phyloP scores from a whole-genome alignment of 2,797 vertebrate genomes.

The Apodemus agrarius region DNA sequence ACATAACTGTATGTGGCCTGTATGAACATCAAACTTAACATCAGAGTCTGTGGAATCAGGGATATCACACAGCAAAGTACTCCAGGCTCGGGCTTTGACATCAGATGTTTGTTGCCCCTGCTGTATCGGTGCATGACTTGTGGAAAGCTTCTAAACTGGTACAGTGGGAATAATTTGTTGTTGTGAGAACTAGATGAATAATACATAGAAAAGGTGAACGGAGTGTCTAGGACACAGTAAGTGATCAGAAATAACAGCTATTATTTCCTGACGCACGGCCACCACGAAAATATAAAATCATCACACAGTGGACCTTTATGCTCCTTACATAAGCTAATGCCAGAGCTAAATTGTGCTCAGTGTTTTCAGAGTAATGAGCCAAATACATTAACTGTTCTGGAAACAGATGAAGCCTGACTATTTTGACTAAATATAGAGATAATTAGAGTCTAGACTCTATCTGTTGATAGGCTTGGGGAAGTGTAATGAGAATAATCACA shows the following conservation, averaged over 20 bases:
- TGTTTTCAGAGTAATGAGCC: conserved; percentile 67
- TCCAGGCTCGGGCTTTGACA: conserved; percentile 45
- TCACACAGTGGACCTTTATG: conserved; percentile 49
- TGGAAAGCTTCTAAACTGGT: conserved; percentile 2
- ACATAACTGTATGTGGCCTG: background rate
- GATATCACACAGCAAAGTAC: background rate
- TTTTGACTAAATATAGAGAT: conserved; percentile 81
- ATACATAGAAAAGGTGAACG: conserved; percentile 62
- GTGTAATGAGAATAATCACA: conserved; percentile 72
- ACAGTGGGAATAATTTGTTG: conserved; percentile 33
- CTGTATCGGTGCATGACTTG: background rate
- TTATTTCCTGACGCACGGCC: conserved; percentile 64
- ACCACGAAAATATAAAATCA: conserved; percentile 36
- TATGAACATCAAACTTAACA: background rate
- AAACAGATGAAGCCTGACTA: conserved; percentile 75
- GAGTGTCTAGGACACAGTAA: conserved; percentile 32
- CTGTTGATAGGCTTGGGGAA: conserved; percentile 74
- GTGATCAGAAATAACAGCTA: conserved; percentile 68
- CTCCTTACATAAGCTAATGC: conserved; percentile 61
- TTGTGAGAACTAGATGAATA: conserved; percentile 59
- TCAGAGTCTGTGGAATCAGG: background rate
- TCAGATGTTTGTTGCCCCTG: background rate
- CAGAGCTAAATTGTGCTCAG: conserved; percentile 66
- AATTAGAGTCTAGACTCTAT: conserved; percentile 77
- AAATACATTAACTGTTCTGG: conserved; percentile 77